These are phyloP conservation scores for Drosophila meridiana DNA, from an alignment of 2,888 invertebrate species.

Conservation along the genomic window DNA sequence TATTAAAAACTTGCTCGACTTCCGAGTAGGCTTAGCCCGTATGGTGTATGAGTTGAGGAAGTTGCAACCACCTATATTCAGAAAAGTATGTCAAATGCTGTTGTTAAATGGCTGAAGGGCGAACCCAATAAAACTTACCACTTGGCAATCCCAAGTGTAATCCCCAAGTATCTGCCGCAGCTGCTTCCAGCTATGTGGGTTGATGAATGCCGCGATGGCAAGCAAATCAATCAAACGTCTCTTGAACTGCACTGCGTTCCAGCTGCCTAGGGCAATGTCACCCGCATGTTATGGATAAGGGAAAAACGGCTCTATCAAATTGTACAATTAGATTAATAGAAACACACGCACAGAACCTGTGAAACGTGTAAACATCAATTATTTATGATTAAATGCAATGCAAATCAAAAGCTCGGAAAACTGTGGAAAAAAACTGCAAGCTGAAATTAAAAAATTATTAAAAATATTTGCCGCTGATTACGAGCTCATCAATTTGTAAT, in stretches of 20 bases:
- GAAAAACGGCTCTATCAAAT: constrained; percentile 24
- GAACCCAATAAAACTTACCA: constrained; percentile 46
- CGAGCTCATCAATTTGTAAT: constrained; percentile 68
- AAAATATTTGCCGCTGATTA: constrained; percentile 50
- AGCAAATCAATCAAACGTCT: constrained; percentile 52
- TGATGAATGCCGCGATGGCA: constrained; percentile 34
- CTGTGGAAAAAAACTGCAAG: constrained; percentile 18
- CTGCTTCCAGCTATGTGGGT: constrained; percentile 8
- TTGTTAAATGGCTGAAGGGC: constrained; percentile 20
- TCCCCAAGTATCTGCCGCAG: constrained; percentile 29
- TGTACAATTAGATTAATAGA: constrained; percentile 65
- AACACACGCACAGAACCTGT: constrained; percentile 14
- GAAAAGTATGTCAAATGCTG: constrained; percentile 31
- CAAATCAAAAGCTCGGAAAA: constrained; percentile 46
- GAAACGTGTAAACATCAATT: constrained; percentile 50
- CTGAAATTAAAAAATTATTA: constrained; percentile 49
- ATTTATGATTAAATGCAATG: constrained; percentile 59
- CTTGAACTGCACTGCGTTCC: constrained; percentile 4
- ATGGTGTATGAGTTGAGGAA: constrained; percentile 9
- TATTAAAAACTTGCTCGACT: background rate
- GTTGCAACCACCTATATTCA: constrained; percentile 23
- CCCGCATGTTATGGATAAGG: constrained; percentile 41
- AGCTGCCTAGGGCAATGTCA: constrained; percentile 44
- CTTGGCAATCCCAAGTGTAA: constrained; percentile 18
- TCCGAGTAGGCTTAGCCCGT: constrained; percentile 11